These are phyloP conservation scores for Ceyx melanurus DNA, from an alignment of 2,113 vertebrate species.

Conservation along the genomic window DNA sequence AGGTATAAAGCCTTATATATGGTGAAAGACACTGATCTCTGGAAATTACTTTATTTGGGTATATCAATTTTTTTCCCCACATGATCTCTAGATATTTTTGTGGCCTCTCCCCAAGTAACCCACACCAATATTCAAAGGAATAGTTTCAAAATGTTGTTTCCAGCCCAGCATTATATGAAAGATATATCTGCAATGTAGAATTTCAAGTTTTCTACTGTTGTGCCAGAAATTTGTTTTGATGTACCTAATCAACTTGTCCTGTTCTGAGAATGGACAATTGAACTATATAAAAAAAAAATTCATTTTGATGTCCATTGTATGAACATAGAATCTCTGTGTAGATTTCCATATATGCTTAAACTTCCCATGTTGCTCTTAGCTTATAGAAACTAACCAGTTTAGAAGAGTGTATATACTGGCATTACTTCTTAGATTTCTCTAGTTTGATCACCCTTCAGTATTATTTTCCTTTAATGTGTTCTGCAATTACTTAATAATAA, in stretches of 20 bases:
- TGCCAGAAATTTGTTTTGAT: neutral
- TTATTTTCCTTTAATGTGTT: neutral
- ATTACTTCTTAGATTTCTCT: neutral
- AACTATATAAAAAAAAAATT: neutral
- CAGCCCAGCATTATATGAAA: neutral
- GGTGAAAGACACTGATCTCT: neutral
- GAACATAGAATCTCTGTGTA: neutral
- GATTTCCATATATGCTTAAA: neutral
- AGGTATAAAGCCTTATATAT: neutral
- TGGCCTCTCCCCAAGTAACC: neutral
- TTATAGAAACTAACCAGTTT: neutral
- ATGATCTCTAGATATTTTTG: neutral
- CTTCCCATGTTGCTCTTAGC: neutral
- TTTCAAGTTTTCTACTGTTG: neutral
- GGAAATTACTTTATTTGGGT: neutral
- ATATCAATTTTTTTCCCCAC: neutral
- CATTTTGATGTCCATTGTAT: rapidly evolving
- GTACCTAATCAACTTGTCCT: neutral
- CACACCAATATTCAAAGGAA: neutral
- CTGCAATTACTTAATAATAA: neutral
- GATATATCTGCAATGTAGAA: neutral
- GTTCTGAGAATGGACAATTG: neutral
- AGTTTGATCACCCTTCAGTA: neutral
- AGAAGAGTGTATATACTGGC: neutral
- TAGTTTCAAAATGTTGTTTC: neutral